Evolutionary conservation across 23 tunicate genomes (phyloP), one percentile per base, ranked within the genome.

Genomic region (Halocynthia aurantium): DNA sequence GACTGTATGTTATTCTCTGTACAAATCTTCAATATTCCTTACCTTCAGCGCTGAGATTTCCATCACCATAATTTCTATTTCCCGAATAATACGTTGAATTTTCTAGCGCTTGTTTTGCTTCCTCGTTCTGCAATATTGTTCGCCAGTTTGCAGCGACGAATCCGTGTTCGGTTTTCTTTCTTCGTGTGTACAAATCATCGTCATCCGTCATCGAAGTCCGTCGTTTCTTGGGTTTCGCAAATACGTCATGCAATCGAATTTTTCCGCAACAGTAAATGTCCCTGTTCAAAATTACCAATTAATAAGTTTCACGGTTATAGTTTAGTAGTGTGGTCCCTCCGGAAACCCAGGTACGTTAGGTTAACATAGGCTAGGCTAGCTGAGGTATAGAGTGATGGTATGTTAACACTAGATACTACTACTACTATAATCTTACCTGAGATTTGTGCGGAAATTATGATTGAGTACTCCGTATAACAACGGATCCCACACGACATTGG

Each of bases 401-500:
- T n/a, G n/a, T n/a, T n/a, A n/a, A n/a, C n/a, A n/a, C n/a, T n/a
- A n/a, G n/a, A n/a, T n/a, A n/a, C 20, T 19, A 22, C 11, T n/a
- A n/a, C n/a, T n/a, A n/a, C n/a, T n/a, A 60, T 60, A 15, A 73
- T 52, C 85, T 84, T 52, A 89, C 96, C 67, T 76, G 12, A 89
- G 84, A 69, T 76, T 82, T 8, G 63, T 49, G 63, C 61, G 75
- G 68, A 89, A 84, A 40, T 89, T 89, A 2, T 80, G 78, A 13
- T 87, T 89, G 40, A 61, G 76, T 1, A 70, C 81, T 61, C 88
- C 96, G 67, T 89, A 89, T 20, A 89, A 31, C 52, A 89, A 77
- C 9, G 96, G 96, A 80, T 89, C 96, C 76, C 78, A 80, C 8
- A 89, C 85, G 69, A 83, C 81, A 40, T 87, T 84, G 70, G 76